Evolutionary conservation across 2,888 invertebrate genomes (phyloP).

Genomic region (Aleiodes testaceus): DNA sequence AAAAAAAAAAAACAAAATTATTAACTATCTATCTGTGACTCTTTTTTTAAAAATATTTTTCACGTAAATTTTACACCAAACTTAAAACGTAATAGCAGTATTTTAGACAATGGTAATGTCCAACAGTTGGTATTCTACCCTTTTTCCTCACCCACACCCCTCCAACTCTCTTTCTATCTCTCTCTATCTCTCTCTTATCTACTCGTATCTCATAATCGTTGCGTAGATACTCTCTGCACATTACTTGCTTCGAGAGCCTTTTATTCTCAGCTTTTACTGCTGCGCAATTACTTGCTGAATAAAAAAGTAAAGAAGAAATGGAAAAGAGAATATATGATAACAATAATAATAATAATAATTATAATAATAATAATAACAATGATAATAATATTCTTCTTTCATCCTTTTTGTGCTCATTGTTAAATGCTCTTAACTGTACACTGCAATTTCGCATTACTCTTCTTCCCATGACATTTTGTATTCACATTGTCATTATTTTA

Average conservation of each 20-base stretch:
- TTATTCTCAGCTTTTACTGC: constrained; percentile 27
- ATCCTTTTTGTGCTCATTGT: constrained; percentile 39
- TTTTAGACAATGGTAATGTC: constrained; percentile 72
- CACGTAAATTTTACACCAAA: constrained; percentile 46
- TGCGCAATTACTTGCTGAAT: constrained; percentile 27
- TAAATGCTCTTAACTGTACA: constrained; percentile 36
- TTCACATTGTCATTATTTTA: constrained; percentile 16
- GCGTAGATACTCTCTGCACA: constrained; percentile 49
- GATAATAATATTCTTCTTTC: not conserved
- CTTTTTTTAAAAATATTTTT: constrained; percentile 25
- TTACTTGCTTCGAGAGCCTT: constrained; percentile 64
- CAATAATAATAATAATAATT: too few species aligned
- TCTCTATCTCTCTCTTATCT: constrained; percentile 38
- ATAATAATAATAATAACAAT: too few species aligned
- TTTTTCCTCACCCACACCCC: constrained; percentile 46
- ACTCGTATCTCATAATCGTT: constrained; percentile 53
- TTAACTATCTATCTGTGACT: constrained; percentile 37
- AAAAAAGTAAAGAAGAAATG: constrained; percentile 1
- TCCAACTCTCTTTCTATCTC: too few species aligned
- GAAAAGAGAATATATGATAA: not conserved
- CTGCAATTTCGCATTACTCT: constrained; percentile 5
- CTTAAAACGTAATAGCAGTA: constrained; percentile 59
- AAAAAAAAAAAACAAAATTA: too few species aligned
- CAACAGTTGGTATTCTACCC: constrained; percentile 69
- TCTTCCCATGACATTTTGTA: not conserved